Evolutionary conservation across 2,888 invertebrate species (phyloP), one percentile per base, ranked within the genome.

Genomic region (Anagyrus pseudococci): DNA sequence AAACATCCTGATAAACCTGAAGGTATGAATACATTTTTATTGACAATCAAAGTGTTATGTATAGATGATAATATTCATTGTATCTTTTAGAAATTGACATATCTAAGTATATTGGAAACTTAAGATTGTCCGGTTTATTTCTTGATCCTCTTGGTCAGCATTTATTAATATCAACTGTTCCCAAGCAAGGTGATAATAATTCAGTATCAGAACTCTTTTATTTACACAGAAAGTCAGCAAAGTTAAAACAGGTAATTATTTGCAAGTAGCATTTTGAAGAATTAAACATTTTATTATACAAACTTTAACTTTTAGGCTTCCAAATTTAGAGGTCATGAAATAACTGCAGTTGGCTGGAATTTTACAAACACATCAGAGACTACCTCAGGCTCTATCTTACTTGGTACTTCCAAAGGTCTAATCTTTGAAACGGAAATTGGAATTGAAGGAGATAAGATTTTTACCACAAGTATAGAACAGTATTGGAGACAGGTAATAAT

Each of bases 311-410:
- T 66, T 55, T 69, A 86, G 85, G 84, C 81, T 40, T 75, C 77
- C 29, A 90, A 89, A 78, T 88, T 88, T 49, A 84, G 86, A 68
- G 89, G 90, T 43, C 92, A 94, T 78, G 91, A 93, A 76, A 89
- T 98, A 23, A 95, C 96, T 0, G 91, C 94, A 53, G 92, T 98
- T 0, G 96, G 90, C 1, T 98, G 96, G 92, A 96, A 93, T 79
- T 86, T 86, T 70, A 85, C 86, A 61, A 90, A 91, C 69, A 86
- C 85, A 1, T 89, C 87, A 0, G 88, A 89, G 63, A 81, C 77
- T 1, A 85, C 88, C 0, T 94, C 96, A 0, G 93, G 93, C 1
- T 88, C 93, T 0, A 94, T 98, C 72, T 82, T 98, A 43, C 77
- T 97, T 47, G 97, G 96, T 6, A 96, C 96, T 0, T 92, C 92